Conservation (phyloP, 2,113 vertebrate species). For the Leptobrachium ailaonicum region DNA sequence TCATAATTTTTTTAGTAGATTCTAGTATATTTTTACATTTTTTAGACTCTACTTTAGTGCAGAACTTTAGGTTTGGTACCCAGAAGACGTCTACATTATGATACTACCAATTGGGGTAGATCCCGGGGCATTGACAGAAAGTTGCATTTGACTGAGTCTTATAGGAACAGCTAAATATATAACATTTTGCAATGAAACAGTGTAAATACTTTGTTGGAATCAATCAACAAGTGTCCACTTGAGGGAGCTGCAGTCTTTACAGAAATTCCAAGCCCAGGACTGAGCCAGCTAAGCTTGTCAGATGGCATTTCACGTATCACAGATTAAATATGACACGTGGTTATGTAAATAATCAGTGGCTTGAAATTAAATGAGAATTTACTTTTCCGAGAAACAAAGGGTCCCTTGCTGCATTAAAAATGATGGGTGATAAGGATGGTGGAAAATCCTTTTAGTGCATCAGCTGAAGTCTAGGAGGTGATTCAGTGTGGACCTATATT, state of each 20-base stretch:
- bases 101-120: too few species aligned
- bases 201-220: too few species aligned
- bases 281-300: not conserved
- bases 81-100: too few species aligned
- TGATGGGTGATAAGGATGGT: slow-evolving; percentile 25
- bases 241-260: slow-evolving; percentile 66
- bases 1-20: too few species aligned
- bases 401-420: slow-evolving; percentile 22
- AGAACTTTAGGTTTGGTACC: too few species aligned
- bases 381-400: slow-evolving; percentile 24
- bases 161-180: too few species aligned
- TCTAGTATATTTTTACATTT: too few species aligned
- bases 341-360: slow-evolving; percentile 28
- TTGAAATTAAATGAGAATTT: slow-evolving; percentile 22
- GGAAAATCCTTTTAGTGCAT: slow-evolving; percentile 43
- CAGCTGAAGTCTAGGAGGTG: slow-evolving; percentile 33
- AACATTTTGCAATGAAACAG: too few species aligned
- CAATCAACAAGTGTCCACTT: slow-evolving; percentile 52
- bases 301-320: not conserved
- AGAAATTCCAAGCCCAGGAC: slow-evolving; percentile 1
- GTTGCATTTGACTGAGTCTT: too few species aligned
- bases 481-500: slow-evolving; percentile 56
- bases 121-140: too few species aligned
- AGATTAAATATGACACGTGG: not conserved
- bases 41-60: too few species aligned